phyloP scores from a whole-genome alignment of 2,113 vertebrate species.

The Sminthopsis crassicaudata region DNA sequence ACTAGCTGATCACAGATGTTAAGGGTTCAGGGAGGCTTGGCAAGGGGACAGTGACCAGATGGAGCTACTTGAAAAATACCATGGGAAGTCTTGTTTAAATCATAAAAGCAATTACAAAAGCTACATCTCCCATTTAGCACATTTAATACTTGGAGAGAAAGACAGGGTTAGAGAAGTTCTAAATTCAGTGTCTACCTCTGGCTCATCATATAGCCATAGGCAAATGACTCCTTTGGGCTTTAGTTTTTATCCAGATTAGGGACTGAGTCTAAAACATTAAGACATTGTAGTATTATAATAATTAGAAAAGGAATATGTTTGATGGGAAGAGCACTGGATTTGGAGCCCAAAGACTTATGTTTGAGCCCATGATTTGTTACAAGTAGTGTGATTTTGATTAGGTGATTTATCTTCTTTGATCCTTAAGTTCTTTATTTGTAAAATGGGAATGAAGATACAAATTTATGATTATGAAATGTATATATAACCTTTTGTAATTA shows the following conservation, averaged over 20 bases:
- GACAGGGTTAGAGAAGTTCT: not conserved
- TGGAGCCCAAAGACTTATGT: not conserved
- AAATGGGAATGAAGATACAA: not conserved
- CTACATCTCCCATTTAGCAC: not conserved
- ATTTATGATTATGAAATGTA: not conserved
- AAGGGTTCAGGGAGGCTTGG: not conserved
- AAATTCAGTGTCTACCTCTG: not conserved
- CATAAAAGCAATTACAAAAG: not conserved
- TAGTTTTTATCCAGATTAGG: not conserved
- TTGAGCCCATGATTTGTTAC: not conserved
- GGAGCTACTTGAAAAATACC: slow-evolving; percentile 3
- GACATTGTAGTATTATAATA: not conserved
- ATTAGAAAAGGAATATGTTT: not conserved
- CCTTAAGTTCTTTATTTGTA: not conserved
- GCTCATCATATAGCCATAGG: not conserved
- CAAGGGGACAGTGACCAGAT: not conserved
- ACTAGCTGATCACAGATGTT: slow-evolving; percentile 31
- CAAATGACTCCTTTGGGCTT: not conserved
- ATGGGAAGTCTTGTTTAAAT: not conserved
- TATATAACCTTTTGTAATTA: not conserved
- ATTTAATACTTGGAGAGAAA: not conserved
- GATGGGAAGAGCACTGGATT: not conserved
- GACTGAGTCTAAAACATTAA: not conserved
- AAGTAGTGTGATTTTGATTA: not conserved
- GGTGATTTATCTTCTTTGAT: not conserved